Conservation (phyloP, 2,888 invertebrate species). For the Eristalis arbustorum region DNA sequence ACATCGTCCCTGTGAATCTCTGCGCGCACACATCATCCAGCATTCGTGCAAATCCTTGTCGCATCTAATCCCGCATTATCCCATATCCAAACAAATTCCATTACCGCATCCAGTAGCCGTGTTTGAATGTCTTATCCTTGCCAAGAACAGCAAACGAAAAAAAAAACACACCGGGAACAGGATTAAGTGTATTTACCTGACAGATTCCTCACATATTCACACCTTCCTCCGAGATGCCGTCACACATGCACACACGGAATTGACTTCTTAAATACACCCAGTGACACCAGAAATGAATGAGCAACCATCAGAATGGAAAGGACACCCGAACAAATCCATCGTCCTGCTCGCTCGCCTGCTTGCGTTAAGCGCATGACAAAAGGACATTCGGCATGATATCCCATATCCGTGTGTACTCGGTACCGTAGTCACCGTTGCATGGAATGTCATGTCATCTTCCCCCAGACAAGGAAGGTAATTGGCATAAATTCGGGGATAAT, state of each 20-base stretch:
- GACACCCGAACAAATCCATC: slow-evolving; percentile 16
- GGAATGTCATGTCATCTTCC: slow-evolving; percentile 45
- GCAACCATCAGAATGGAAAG: slow-evolving; percentile 5
- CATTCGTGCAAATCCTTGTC: slow-evolving; percentile 10
- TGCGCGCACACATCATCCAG: not conserved
- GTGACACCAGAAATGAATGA: not conserved
- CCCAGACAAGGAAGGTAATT: slow-evolving; percentile 65
- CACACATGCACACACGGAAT: slow-evolving; percentile 18
- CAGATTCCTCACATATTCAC: slow-evolving; percentile 56
- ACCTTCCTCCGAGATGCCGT: slow-evolving; percentile 27
- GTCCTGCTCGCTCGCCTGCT: not conserved
- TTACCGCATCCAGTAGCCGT: slow-evolving; percentile 68
- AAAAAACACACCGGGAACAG: slow-evolving; percentile 57
- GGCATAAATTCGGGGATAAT: slow-evolving; percentile 70
- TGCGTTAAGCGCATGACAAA: slow-evolving; percentile 69
- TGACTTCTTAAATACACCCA: slow-evolving; percentile 57
- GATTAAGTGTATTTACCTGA: slow-evolving; percentile 66
- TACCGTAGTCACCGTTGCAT: slow-evolving; percentile 7
- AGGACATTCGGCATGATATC: slow-evolving; percentile 60
- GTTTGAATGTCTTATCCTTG: slow-evolving; percentile 33
- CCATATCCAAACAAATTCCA: slow-evolving; percentile 59
- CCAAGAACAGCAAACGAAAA: slow-evolving; percentile 36
- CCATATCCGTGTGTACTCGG: slow-evolving; percentile 3
- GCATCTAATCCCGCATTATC: slow-evolving; percentile 62
- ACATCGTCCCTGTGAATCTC: slow-evolving; percentile 19